Conservation (phyloP, 2,113 vertebrate genomes). For the Jaculus jaculus region DNA sequence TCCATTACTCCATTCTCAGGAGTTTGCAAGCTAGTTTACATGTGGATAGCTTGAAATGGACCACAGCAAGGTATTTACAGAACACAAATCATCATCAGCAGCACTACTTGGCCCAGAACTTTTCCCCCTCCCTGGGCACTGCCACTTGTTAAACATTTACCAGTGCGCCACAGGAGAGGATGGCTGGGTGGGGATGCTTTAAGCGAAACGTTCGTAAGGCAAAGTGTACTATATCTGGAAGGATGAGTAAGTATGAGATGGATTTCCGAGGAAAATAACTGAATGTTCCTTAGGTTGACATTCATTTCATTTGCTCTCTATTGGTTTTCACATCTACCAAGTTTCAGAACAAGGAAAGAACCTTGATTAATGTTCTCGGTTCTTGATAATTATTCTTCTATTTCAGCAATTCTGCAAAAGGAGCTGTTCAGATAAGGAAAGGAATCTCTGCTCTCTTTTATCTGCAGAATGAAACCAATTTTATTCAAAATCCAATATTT, state of each 20-base stretch:
- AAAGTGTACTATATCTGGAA: neutral
- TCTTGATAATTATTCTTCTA: slow-evolving; percentile 62
- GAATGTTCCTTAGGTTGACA: neutral
- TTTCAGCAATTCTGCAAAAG: slow-evolving; percentile 53
- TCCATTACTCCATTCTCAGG: neutral
- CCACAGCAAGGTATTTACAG: neutral
- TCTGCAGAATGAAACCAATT: slow-evolving; percentile 44
- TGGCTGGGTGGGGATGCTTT: neutral
- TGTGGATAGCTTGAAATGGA: slow-evolving; percentile 20
- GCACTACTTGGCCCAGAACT: neutral
- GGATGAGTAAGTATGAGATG: neutral
- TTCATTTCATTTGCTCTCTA: slow-evolving; percentile 23
- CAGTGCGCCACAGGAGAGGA: neutral
- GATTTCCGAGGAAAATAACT: neutral
- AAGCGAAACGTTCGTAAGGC: neutral
- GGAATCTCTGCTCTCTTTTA: slow-evolving; percentile 31
- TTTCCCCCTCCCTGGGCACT: neutral
- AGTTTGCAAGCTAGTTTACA: neutral
- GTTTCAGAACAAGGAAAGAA: slow-evolving; percentile 47
- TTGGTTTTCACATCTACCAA: slow-evolving; percentile 10
- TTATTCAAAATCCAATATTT: slow-evolving; percentile 48
- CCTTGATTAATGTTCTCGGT: slow-evolving; percentile 48
- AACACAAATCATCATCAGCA: neutral
- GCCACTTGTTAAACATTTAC: neutral
- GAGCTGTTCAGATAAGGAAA: slow-evolving; percentile 38